Base-by-base conservation (phyloP, 2,888 invertebrate genomes). In the Noctua janthina region DNA sequence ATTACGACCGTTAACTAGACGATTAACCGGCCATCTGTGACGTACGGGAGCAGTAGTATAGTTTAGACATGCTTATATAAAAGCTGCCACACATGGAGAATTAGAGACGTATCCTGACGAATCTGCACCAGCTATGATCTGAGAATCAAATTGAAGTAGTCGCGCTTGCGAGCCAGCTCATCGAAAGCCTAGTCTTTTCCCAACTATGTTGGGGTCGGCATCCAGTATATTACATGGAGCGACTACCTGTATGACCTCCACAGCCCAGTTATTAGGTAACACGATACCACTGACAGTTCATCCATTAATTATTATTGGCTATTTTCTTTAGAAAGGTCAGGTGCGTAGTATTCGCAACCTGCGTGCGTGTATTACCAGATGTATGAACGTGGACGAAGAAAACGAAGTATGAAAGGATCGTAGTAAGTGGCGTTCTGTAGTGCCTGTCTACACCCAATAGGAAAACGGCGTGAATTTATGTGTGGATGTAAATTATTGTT, bases 1-100 rank as follows among this genome's bases (percentile, higher is more conserved):
- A 83, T 76, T 82, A 76, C 39, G 39, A 56, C 10, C 23, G 76
- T 15, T 39, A n/a, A 4, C 29, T n/a, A 35, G 43, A 10, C 59
- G 56, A 80, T 51, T 59, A 82, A 51, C 39, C 15, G n/a, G 56
- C 46, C 56, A 67, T 20, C n/a, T 51, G 46, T 39, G 67, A n/a
- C n/a, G 23, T 59, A 10, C 51, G 59, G 35, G n/a, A 51, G 15
- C 67, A 8, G 3, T 23, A 8, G 17, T 11, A 6, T 46, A 15
- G 11, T 81, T 59, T 35, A 29, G 43, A 73, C 62, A 68, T 49
- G 5, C 67, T 46, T 39, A n/a, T 20, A 79, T 46, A n/a, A n/a
- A 70, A 10, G 23, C 6, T 35, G 2, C 17, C 35, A 23, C 2
- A 49, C 56, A 56, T 13, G 17, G 20, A n/a, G n/a, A 15, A 62